phyloP scores from a whole-genome alignment of 1,140 invertebrate species.

The Sitobion miscanthi region DNA sequence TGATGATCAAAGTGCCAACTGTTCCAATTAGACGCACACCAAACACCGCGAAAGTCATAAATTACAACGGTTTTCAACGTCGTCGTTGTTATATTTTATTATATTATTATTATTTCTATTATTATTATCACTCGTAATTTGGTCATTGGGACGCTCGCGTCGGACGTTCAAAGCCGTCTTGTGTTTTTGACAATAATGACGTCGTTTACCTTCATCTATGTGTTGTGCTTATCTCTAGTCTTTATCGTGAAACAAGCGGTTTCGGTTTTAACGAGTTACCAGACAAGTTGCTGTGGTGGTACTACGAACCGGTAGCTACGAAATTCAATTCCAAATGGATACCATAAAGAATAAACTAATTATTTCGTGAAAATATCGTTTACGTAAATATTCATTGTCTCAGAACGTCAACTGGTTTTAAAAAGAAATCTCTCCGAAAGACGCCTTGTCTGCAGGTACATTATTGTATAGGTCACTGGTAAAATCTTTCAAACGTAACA shows the following conservation, averaged over 20 bases:
- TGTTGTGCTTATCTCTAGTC: neutral
- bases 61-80: neutral
- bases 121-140: neutral
- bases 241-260: neutral
- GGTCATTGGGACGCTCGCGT: neutral
- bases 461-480: neutral
- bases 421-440: neutral
- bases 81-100: neutral
- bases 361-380: neutral
- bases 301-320: neutral
- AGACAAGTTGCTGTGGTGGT: neutral
- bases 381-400: neutral
- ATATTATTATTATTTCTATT: slow-evolving; percentile 5
- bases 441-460: neutral
- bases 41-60: slow-evolving; percentile 17
- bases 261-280: neutral
- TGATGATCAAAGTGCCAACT: slow-evolving; percentile 20
- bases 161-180: neutral
- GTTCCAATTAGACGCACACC: neutral
- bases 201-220: neutral
- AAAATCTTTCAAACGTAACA: neutral
- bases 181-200: slow-evolving; percentile 1
- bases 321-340: neutral
- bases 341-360: neutral
- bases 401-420: neutral